Evolutionary conservation across 2,888 invertebrate species (phyloP).

Genomic region (Dendrolimus pini): DNA sequence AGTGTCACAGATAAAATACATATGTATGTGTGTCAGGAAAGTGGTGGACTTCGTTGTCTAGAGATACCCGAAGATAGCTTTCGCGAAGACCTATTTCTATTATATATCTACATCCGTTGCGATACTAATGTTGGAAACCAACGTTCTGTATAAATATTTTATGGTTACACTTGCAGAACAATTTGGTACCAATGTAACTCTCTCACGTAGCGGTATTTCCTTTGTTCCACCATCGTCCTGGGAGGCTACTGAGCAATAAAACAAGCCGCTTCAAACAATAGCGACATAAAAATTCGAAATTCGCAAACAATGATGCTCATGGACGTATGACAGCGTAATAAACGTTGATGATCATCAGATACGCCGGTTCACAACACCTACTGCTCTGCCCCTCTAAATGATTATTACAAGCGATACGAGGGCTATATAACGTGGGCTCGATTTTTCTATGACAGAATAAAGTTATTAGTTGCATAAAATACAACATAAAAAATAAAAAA

Average conservation of each 20-base stretch:
- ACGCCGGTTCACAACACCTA: neutral
- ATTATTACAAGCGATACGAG: too few relatives aligned
- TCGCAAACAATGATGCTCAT: constrained; percentile 14
- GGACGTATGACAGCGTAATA: constrained; percentile 6
- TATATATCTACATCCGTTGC: neutral
- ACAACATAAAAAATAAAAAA: too few relatives aligned
- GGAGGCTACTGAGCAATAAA: constrained; percentile 50
- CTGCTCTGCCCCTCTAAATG: neutral
- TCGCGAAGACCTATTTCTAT: too few relatives aligned
- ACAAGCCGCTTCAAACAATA: constrained; percentile 43
- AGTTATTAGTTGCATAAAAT: too few relatives aligned
- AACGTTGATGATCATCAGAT: neutral
- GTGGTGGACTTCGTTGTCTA: too few relatives aligned
- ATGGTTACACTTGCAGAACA: constrained; percentile 5
- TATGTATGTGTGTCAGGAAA: too few relatives aligned
- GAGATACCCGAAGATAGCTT: too few relatives aligned
- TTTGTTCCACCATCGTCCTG: constrained; percentile 37
- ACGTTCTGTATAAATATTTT: neutral
- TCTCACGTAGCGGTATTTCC: constrained; percentile 33
- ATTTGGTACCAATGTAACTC: constrained; percentile 25
- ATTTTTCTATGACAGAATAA: too few relatives aligned
- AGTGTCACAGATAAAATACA: too few relatives aligned
- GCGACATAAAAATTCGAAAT: constrained; percentile 41
- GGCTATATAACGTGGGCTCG: too few relatives aligned
- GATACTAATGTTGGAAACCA: too few relatives aligned